Base-by-base conservation (phyloP, 2,113 vertebrate species). In the Balaeniceps rex region DNA sequence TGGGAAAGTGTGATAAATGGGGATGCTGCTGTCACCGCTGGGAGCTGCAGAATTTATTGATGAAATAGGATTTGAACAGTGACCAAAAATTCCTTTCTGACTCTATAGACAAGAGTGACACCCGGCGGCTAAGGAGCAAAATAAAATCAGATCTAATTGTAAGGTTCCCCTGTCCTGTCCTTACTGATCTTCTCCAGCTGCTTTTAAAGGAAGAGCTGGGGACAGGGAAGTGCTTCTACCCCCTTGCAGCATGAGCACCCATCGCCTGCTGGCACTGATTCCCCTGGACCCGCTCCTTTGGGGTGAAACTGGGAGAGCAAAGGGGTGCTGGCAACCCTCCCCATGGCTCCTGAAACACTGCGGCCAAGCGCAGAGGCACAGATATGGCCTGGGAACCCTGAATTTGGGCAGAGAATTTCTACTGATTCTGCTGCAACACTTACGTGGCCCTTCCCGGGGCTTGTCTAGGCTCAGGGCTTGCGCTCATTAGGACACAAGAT, bases 81-180 rank as follows among this genome's bases (percentile, higher is more conserved):
- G 3, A 12, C 40, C 17, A 4, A 28, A 29, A 38, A 61, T n/a
- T 63, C 46, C 71, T 49, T 49, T 44, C 42, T 19, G 60, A 54
- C 80, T 94, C 63, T 57, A 2, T 5, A 72, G 87, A 21, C 97
- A 85, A 95, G 94, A 69, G 92, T 82, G 96, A 96, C 97, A 91
- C 88, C 97, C 61, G 40, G 83, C 71, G 97, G 96, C 65, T 82
- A 11, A 14, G 49, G 72, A 75, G 44, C 22, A 69, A 76, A 78
- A 38, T 19, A 19, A 71, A 76, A 60, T 21, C 47, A 19, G 38
- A 19, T 83, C 26, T 40, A 14, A 10, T 18, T 14, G 16, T 11
- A 2, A 18, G 5, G 15, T 38, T 63, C 15, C 17, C 12, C 6
- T 94, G 42, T 14, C 9, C 34, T 44, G 10, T 57, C 38, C 14